Evolutionary conservation across 2,888 invertebrate genomes (phyloP).

Genomic region (Ligdia adustata): DNA sequence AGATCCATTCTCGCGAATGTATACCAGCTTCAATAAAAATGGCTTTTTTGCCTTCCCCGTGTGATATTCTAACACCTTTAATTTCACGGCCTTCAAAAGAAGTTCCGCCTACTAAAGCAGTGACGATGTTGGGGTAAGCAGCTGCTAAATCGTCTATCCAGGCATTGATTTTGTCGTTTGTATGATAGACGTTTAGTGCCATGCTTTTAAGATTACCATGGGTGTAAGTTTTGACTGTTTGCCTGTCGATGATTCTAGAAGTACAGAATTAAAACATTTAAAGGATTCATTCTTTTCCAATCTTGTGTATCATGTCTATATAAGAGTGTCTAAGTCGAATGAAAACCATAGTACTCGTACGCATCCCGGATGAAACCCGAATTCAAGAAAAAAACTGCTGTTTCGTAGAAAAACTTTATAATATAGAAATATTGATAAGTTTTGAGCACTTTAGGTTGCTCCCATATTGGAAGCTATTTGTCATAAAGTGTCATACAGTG

Average conservation of each 20-base stretch:
- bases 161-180: conserved; percentile 82
- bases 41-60: conserved; percentile 56
- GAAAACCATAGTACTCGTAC: too few relatives aligned
- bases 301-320: too few relatives aligned
- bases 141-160: conserved; percentile 82
- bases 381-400: too few relatives aligned
- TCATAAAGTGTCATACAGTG: too few relatives aligned
- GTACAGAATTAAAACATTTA: background rate
- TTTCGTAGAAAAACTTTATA: too few relatives aligned
- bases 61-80: conserved; percentile 76
- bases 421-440: too few relatives aligned
- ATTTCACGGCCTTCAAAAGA: conserved; percentile 74
- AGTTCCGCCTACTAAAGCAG: conserved; percentile 56
- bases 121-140: conserved; percentile 71
- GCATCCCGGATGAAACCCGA: too few relatives aligned
- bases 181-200: conserved; percentile 85
- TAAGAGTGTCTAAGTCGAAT: too few relatives aligned
- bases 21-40: conserved; percentile 83
- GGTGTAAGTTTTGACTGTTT: conserved; percentile 57
- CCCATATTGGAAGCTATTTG: too few relatives aligned
- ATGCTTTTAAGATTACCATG: conserved; percentile 59
- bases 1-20: conserved; percentile 91
- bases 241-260: conserved; percentile 80
- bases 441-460: too few relatives aligned
- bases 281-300: too few relatives aligned